Evolutionary conservation across 2,797 vertebrate genomes (phyloP).

Genomic region (Acipenser oxyrinchus): DNA sequence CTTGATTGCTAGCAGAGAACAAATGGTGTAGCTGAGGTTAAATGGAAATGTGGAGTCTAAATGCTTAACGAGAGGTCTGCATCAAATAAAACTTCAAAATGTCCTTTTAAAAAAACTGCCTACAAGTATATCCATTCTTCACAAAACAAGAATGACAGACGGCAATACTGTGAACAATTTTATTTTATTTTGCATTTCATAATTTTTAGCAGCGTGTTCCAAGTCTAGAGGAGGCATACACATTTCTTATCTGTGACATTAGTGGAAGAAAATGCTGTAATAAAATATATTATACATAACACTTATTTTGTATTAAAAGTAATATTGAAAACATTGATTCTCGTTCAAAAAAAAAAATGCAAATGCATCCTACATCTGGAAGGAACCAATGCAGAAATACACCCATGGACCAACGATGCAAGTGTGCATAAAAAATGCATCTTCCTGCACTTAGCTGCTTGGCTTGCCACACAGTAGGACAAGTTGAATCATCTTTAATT

Average conservation of each 20-base stretch:
- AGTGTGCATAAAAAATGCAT: too few species aligned
- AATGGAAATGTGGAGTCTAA: too few species aligned
- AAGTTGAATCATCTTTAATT: too few species aligned
- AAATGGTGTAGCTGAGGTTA: too few species aligned
- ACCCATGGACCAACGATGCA: too few species aligned
- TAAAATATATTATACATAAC: neutral
- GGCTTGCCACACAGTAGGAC: too few species aligned
- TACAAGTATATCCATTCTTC: neutral
- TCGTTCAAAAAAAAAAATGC: constrained; percentile 19
- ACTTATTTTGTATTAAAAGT: constrained; percentile 13
- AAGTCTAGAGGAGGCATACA: constrained; percentile 36
- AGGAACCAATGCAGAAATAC: too few species aligned
- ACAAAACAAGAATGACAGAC: neutral
- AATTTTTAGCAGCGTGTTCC: constrained; percentile 47
- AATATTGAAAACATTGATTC: constrained; percentile 39
- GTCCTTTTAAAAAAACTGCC: neutral
- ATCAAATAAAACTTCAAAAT: constrained; percentile 11
- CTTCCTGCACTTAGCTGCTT: too few species aligned
- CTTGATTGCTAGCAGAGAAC: too few species aligned
- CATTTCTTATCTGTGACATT: constrained; percentile 48
- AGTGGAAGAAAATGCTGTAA: constrained; percentile 39
- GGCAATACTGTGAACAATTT: constrained; percentile 32
- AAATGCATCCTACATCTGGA: too few species aligned
- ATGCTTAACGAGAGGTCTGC: neutral
- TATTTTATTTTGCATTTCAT: constrained; percentile 60